Percentiles rank a stretch among this genome's conserved stretches.
These are phyloP conservation scores for Drosophila cognata DNA, from an alignment of 2,888 invertebrate species.

Conservation along the genomic window DNA sequence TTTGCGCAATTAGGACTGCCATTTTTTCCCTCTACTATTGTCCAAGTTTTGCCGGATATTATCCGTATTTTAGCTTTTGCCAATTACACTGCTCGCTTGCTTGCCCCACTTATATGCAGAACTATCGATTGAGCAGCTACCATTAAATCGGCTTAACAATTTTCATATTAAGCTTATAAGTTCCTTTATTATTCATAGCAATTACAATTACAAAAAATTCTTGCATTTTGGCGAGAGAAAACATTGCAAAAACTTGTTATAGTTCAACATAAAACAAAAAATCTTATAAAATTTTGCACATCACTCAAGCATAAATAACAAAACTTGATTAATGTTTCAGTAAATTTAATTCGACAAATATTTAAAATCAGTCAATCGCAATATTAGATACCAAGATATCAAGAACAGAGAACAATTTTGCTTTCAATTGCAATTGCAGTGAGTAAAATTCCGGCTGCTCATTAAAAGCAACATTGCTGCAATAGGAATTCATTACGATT, in stretches of 20 bases:
- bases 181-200: background rate
- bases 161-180: background rate
- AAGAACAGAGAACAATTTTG: background rate
- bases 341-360: background rate
- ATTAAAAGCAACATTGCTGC: conserved; percentile 38
- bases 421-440: background rate
- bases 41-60: conserved; percentile 41
- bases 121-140: background rate
- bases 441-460: conserved; percentile 31
- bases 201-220: background rate
- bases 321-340: background rate
- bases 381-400: background rate
- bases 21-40: conserved; percentile 25
- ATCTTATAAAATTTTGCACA: background rate
- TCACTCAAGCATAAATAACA: background rate
- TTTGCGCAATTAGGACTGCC: conserved; percentile 56
- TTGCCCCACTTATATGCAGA: background rate
- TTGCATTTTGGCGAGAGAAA: background rate
- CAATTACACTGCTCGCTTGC: conserved; percentile 27
- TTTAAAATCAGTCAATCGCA: background rate
- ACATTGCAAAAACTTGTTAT: background rate
- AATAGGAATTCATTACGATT: conserved; percentile 39
- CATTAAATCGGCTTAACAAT: background rate
- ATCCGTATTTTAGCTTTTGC: conserved; percentile 25
- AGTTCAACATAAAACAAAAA: background rate